Conservation (phyloP, 2,113 vertebrate genomes). For the Chlamydotis undulata region DNA sequence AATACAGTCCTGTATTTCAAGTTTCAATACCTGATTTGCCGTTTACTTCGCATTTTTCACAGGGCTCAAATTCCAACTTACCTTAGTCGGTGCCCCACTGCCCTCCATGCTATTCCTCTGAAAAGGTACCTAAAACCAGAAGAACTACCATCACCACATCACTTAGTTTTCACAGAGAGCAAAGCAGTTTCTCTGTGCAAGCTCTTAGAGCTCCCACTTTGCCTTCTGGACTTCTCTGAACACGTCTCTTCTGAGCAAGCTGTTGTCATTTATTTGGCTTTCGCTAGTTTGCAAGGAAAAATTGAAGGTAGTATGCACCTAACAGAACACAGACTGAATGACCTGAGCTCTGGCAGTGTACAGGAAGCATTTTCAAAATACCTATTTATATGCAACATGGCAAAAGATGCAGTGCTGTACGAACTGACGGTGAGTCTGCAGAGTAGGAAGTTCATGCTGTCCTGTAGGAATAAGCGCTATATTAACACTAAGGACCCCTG, state of each 20-base stretch:
- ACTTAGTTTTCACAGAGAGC: rapidly evolving
- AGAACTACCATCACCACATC: neutral
- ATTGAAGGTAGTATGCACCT: neutral
- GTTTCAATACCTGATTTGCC: neutral
- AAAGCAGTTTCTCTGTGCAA: neutral
- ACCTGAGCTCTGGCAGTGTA: neutral
- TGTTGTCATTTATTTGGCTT: neutral
- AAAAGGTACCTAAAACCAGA: neutral
- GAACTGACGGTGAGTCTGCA: neutral
- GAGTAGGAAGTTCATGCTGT: neutral
- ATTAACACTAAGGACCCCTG: neutral
- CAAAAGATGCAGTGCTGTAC: neutral
- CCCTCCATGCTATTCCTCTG: neutral
- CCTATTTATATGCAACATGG: neutral
- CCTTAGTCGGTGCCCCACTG: neutral
- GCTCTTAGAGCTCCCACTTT: neutral
- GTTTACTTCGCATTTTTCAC: neutral
- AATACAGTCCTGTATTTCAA: neutral
- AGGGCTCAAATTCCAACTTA: neutral
- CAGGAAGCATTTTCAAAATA: neutral
- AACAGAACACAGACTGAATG: neutral
- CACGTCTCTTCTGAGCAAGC: neutral
- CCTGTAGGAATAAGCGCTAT: rapidly evolving
- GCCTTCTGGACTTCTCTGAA: neutral
- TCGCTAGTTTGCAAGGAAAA: neutral